Evolutionary conservation across 35 echinoderm and acorn worm species (phyloP), one percentile per base, ranked within the genome.

Genomic region (Antedon bifida): DNA sequence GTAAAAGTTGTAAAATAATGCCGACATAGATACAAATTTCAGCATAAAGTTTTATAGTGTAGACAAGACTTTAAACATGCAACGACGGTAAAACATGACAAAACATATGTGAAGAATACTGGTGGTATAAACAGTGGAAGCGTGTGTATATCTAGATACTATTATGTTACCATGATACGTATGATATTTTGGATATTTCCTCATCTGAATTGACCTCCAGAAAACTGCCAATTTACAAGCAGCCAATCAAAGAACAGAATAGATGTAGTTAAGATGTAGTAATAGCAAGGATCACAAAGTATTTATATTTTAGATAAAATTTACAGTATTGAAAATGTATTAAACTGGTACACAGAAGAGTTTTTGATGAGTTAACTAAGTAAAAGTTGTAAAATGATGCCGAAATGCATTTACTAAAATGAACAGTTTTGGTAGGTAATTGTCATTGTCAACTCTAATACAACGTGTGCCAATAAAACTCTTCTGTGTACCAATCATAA

Each of bases 111-210:
- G 31, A 78, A 78, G 34, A 78, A 78, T 34, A 78, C 76, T 34
- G 34, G 34, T 78, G 34, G 1, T 78, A 33, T 23, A 36, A 31
- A 3, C 2, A 23, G 34, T 13, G 80, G 21, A 82, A 30, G 5
- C 11, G 80, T 9, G 7, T 10, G 80, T 28, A 8, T 44, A 44
- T 8, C 39, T 16, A 44, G 51, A 64, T 26, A 64, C 38, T 7
- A 42, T 42, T 42, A 42, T 32, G 82, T 96, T 96, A 96, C 93
- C 89, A 81, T 96, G 93, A 78, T 96, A 96, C 21, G 93, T 96
- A 79, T 96, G 93, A 81, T 96, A 96, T 85, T 96, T 96, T 32
- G 93, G 93, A 30, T 96, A 96, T 83, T 91, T 96, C 93, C 93
- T 74, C 93, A 96, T 96, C 89, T 96, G 93, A 78, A 96, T 96